Base-by-base conservation (phyloP, 2,113 vertebrate species). In the Himantopus leucocephalus region DNA sequence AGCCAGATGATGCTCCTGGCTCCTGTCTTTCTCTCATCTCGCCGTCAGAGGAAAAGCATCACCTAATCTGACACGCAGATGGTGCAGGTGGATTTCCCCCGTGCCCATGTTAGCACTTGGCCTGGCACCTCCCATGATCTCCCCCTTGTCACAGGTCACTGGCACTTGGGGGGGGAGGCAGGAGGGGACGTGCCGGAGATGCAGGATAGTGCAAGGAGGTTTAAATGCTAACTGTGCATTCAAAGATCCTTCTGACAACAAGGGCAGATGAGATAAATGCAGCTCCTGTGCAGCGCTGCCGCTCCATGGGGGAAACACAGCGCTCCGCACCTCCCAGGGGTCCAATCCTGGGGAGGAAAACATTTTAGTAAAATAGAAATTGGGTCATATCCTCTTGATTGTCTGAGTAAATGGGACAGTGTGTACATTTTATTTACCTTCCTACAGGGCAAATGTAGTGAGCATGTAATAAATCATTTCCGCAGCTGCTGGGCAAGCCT, bases 351-450 rank as follows among this genome's bases (percentile, higher is more conserved):
- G 76, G 41, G 76, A 91, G 96, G 82, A 53, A 91, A 95, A 70
- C 11, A 18, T 77, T 19, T 9, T 35, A 94, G 85, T 73, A 14
- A 43, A 90, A 41, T 8, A 96, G 94, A 96, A 97, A 97, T 96
- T 96, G 93, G 97, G 97, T 96, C 97, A 94, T 58, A 97, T 94
- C 83, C 96, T 84, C 95, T 74, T 5, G 90, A 96, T 78, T 95
- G 94, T 96, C 67, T 68, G 94, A 93, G 81, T 96, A 96, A 97
- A 97, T 97, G 97, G 97, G 96, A 96, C 95, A 91, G 55, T 47
- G 74, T 93, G 94, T 96, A 93, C 94, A 72, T 96, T 97, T 94
- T 96, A 95, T 97, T 98, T 97, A 98, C 97, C 94, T 98, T 97
- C 96, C 97, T 97, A 95, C 91, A 73, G 96, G 97, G 97, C 96